Conservation (phyloP, 1,140 invertebrate genomes). For the Homalodisca vitripennis region DNA sequence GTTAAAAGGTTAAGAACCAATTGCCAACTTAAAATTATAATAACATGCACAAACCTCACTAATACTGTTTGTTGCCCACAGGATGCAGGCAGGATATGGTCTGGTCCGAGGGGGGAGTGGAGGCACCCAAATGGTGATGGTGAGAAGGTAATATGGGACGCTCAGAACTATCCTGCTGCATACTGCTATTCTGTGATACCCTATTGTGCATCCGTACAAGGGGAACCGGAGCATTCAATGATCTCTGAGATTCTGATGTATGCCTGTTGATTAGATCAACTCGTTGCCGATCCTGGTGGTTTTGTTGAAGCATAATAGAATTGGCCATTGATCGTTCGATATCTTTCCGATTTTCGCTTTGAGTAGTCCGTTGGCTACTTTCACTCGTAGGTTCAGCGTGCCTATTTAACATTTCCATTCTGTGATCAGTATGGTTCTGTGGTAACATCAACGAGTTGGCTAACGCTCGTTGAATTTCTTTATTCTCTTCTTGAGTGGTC, state of each 20-base stretch:
- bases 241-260: background rate
- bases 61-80: conserved; percentile 13
- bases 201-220: background rate
- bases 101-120: background rate
- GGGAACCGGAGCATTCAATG: background rate
- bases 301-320: background rate
- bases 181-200: background rate
- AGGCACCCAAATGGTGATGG: background rate
- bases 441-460: background rate
- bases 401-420: background rate
- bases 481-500: background rate
- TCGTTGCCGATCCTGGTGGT: background rate
- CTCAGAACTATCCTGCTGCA: background rate
- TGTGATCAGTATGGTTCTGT: background rate
- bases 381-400: background rate
- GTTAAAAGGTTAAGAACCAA: too few species aligned
- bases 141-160: background rate
- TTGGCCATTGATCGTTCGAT: background rate
- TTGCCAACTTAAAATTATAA: too few species aligned
- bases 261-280: background rate
- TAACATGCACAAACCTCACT: too few species aligned
- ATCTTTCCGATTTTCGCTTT: background rate
- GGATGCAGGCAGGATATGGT: background rate
- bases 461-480: background rate
- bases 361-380: background rate